Conservation (phyloP, 2,113 vertebrate species). For the Phaetusa simplex region DNA sequence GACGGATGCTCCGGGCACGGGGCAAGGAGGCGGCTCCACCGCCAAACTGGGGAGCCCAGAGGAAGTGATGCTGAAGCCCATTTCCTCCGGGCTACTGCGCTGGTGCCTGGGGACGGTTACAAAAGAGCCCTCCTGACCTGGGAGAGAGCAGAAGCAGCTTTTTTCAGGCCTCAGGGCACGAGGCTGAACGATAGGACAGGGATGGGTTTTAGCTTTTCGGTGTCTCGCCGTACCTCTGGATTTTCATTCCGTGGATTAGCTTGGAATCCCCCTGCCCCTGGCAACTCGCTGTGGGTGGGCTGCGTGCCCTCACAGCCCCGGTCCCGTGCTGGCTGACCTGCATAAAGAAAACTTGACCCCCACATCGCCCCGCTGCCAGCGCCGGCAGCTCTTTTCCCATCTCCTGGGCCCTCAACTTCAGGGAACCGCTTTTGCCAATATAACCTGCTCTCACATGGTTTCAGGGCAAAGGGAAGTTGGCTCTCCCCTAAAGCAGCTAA, state of each 20-base stretch:
- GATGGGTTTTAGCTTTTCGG: background rate
- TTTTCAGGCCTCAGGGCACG: background rate
- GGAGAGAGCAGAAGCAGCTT: background rate
- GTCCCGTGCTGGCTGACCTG: background rate
- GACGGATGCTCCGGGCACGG: fast-evolving
- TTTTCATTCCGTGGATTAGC: background rate
- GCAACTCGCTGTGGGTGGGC: background rate
- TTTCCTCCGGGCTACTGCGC: background rate
- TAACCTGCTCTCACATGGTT: background rate
- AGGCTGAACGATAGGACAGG: background rate
- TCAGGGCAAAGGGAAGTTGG: background rate
- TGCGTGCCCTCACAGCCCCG: background rate
- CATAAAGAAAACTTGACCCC: background rate
- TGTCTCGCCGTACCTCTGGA: background rate
- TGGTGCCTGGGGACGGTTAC: background rate
- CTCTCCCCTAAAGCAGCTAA: background rate
- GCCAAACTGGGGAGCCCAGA: background rate
- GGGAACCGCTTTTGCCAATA: background rate
- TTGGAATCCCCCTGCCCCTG: background rate
- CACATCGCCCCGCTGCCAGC: fast-evolving
- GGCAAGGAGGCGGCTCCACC: background rate
- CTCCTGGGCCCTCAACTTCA: background rate
- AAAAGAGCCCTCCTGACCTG: background rate
- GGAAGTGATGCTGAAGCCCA: background rate
- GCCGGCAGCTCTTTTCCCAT: background rate